A percentile compares a stretch with the other conserved stretches of the same genome.
phyloP scores from a whole-genome alignment of 1,140 invertebrate species.

The Ptiloglossa arizonensis region DNA sequence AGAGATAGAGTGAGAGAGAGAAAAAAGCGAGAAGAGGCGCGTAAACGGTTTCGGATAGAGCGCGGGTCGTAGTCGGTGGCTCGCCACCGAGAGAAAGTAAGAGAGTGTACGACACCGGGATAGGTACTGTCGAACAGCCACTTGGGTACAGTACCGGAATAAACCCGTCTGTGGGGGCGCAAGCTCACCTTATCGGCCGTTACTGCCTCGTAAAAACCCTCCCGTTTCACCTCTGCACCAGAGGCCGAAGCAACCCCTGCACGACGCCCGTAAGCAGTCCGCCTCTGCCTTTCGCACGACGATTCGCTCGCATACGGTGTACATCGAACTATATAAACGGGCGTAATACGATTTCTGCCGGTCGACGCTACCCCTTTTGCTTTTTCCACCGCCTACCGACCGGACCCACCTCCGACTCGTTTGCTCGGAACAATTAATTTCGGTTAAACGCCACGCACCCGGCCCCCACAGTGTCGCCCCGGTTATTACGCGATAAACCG shows the following conservation, averaged over 20 bases:
- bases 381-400: slow-evolving; percentile 26
- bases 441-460: slow-evolving; percentile 24
- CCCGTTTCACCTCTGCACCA: slow-evolving; percentile 71
- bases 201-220: slow-evolving; percentile 81
- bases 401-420: not conserved
- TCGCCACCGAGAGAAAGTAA: slow-evolving; percentile 48
- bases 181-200: slow-evolving; percentile 82
- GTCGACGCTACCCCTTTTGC: slow-evolving; percentile 27
- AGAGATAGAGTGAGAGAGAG: not conserved
- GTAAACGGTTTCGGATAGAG: slow-evolving; percentile 75
- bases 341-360: slow-evolving; percentile 58
- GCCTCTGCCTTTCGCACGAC: slow-evolving; percentile 56
- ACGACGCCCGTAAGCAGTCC: slow-evolving; percentile 49
- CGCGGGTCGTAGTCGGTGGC: slow-evolving; percentile 35
- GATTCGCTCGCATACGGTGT: slow-evolving; percentile 57
- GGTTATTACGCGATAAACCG: slow-evolving; percentile 43
- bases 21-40: slow-evolving; percentile 22
- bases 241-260: slow-evolving; percentile 53
- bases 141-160: slow-evolving; percentile 80
- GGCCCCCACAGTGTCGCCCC: not conserved
- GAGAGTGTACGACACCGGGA: slow-evolving; percentile 56
- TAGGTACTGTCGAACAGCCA: slow-evolving; percentile 77
- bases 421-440: slow-evolving; percentile 43
- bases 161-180: slow-evolving; percentile 74
- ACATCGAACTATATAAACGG: slow-evolving; percentile 67